phyloP scores from a whole-genome alignment of 2,113 vertebrate genomes.

The Trinectes maculatus region DNA sequence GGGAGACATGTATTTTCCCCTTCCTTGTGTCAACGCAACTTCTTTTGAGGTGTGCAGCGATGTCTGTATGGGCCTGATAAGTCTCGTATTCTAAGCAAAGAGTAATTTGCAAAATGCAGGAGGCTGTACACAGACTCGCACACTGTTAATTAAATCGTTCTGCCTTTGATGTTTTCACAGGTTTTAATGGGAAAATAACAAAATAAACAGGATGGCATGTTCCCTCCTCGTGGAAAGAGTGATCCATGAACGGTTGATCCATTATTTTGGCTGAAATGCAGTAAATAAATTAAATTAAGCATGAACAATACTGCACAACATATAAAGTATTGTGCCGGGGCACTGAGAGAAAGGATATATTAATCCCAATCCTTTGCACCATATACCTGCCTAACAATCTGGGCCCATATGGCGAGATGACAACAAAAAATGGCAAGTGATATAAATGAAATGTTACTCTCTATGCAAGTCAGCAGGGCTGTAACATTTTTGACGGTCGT shows the following conservation, averaged over 20 bases:
- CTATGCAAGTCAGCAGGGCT: neutral
- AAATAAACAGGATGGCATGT: constrained; percentile 75
- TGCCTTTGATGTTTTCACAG: constrained; percentile 82
- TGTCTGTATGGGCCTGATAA: constrained; percentile 83
- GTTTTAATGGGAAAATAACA: constrained; percentile 80
- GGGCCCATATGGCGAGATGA: constrained; percentile 15
- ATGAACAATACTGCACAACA: constrained; percentile 57
- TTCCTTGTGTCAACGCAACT: constrained; percentile 80
- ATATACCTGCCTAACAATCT: constrained; percentile 41
- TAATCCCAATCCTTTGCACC: constrained; percentile 44
- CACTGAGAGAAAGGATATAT: constrained; percentile 18
- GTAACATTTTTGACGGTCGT: neutral
- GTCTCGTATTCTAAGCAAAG: constrained; percentile 82
- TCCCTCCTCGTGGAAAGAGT: constrained; percentile 55
- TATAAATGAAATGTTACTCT: neutral
- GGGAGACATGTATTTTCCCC: constrained; percentile 73
- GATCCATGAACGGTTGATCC: constrained; percentile 66
- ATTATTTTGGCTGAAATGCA: constrained; percentile 63
- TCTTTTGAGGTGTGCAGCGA: constrained; percentile 79
- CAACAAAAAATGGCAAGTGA: constrained; percentile 4
- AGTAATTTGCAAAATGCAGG: constrained; percentile 80
- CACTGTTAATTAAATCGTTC: constrained; percentile 86
- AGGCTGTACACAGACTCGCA: constrained; percentile 77
- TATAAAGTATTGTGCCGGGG: constrained; percentile 42
- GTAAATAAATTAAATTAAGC: constrained; percentile 71